These are phyloP conservation scores for Sebastes melanostomus DNA, from an alignment of 2,797 vertebrate species.

Conservation along the genomic window DNA sequence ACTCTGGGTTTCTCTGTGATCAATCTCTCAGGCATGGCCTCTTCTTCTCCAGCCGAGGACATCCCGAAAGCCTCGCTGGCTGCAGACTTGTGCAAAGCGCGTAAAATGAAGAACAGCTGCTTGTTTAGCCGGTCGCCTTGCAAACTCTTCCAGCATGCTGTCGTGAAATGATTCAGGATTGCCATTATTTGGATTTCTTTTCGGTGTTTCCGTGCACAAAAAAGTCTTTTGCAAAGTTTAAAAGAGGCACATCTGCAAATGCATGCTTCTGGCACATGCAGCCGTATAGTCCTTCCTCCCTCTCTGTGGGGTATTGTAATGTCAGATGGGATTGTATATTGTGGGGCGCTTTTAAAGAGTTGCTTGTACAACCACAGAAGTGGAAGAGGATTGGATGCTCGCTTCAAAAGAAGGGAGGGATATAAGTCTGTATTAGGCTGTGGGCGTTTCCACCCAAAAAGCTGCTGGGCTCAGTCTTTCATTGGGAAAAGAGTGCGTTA, in stretches of 20 bases:
- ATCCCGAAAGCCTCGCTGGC: slow-evolving; percentile 68
- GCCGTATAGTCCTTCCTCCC: background rate
- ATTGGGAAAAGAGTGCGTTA: slow-evolving; percentile 11
- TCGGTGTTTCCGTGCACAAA: background rate
- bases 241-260: background rate
- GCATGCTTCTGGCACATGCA: slow-evolving; percentile 28
- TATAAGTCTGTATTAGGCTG: slow-evolving; percentile 37
- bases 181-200: slow-evolving; percentile 74
- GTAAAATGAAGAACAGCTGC: slow-evolving; percentile 51
- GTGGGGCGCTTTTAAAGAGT: slow-evolving; percentile 51
- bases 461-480: slow-evolving; percentile 27
- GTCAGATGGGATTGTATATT: slow-evolving; percentile 4
- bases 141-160: slow-evolving; percentile 47
- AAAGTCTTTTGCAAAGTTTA: background rate
- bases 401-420: slow-evolving; percentile 53
- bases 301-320: background rate
- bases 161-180: slow-evolving; percentile 65
- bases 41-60: slow-evolving; percentile 50
- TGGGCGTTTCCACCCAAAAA: slow-evolving; percentile 56
- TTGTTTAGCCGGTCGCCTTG: slow-evolving; percentile 39
- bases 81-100: slow-evolving; percentile 70
- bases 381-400: slow-evolving; percentile 66
- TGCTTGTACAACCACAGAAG: slow-evolving; percentile 29
- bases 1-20: slow-evolving; percentile 41
- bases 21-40: slow-evolving; percentile 36